Base-by-base conservation (phyloP, 2,888 invertebrate genomes). In the Ectropis crepuscularia region DNA sequence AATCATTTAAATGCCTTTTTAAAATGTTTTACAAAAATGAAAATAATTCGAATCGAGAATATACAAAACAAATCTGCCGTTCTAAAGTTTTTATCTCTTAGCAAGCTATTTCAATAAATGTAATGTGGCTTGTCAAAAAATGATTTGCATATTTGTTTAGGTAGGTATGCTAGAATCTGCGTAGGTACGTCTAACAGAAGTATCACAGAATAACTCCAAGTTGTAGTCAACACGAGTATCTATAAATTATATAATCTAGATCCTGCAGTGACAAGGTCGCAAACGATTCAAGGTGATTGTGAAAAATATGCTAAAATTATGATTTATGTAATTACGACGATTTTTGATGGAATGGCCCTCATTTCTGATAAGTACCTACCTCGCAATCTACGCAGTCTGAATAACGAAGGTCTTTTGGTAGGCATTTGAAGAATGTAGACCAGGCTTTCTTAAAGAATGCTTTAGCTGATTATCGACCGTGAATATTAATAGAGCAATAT, bases 201-300 rank as follows among this genome's bases (percentile, higher is more conserved):
- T 53, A 62, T 55, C 58, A 57, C 43, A 39, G 57, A 36, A 45
- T 63, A 63, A n/a, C 47, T 58, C 49, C 10, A 58, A 28, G 12
- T 10, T 28, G 5, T 43, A 42, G 41, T 57, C 38, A 46, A 54
- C 60, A 63, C 63, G 37, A 70, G 61, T 63, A 48, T 51, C 2
- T 28, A 28, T 28, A 28, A 28, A 28, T 28, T 28, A 28, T 28
- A 28, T 28, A 28, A 28, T 54, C 53, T 51, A 67, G 61, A 70
- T 67, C 63, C 70, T 69, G 69, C 66, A 49, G 61, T 47, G 42
- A 61, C 63, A 74, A 69, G 77, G 81, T 76, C 80, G 67, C 49
- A 12, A 39, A 69, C 68, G 74, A 69, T 49, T 12, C 59, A 60
- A 63, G 61, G 61, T 57, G 61, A 62, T 58, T 58, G 59, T 50